These are phyloP conservation scores for Cuculus canorus DNA, from an alignment of 2,797 vertebrate species.

Conservation along the genomic window DNA sequence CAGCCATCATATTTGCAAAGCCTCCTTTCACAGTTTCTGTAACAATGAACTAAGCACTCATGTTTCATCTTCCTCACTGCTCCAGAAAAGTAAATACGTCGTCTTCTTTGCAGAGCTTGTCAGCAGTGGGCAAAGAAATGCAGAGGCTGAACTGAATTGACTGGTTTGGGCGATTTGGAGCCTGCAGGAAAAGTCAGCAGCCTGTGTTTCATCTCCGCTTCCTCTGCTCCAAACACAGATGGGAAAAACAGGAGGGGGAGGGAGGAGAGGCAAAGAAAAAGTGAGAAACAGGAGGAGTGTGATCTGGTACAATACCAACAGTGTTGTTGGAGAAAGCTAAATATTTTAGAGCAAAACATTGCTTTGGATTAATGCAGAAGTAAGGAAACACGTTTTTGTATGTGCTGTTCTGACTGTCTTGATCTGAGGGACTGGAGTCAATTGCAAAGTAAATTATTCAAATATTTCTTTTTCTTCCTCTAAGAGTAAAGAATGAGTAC, in stretches of 20 bases:
- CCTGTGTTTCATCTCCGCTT: conserved; percentile 30
- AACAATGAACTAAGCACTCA: neutral
- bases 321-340: neutral
- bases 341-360: neutral
- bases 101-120: conserved; percentile 8
- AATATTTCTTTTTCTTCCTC: neutral
- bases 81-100: neutral
- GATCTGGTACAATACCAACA: neutral
- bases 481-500: neutral
- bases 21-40: neutral
- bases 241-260: conserved; percentile 39
- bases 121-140: neutral
- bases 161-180: conserved; percentile 2
- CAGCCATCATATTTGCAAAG: neutral
- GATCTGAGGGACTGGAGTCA: neutral
- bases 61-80: neutral
- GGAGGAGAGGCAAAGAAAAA: neutral
- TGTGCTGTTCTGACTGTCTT: neutral
- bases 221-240: conserved; percentile 45
- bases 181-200: conserved; percentile 25
- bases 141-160: neutral
- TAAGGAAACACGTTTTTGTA: neutral
- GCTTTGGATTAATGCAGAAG: neutral
- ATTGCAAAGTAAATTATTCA: neutral
- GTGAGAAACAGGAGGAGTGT: conserved; percentile 13